Percentiles rank a stretch among this genome's conserved stretches.
Conservation (phyloP, 2,113 vertebrate species). For the Porphyrio hochstetteri region DNA sequence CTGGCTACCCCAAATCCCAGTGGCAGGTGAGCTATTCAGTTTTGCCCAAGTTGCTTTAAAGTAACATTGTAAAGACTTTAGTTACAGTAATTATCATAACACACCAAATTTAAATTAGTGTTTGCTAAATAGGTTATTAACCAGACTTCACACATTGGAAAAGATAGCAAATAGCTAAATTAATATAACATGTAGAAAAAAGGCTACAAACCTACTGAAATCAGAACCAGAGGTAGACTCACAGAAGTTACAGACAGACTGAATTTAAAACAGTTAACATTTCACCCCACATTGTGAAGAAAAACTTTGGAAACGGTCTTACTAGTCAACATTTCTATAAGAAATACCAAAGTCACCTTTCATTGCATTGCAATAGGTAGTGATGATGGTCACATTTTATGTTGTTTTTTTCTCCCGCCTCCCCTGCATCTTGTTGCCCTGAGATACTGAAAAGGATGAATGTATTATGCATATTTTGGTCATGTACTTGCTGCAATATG, state of each 20-base stretch:
- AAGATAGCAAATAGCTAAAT: neutral
- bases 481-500: neutral
- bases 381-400: neutral
- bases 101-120: neutral
- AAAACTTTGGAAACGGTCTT: neutral
- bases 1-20: neutral
- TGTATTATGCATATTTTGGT: neutral
- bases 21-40: neutral
- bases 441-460: neutral
- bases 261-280: neutral
- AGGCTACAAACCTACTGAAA: neutral
- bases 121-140: conserved; percentile 8
- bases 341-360: conserved; percentile 43
- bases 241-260: neutral
- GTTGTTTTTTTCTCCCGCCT: neutral
- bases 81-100: neutral
- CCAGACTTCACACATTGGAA: neutral
- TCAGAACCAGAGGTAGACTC: neutral
- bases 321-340: conserved; percentile 55
- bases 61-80: neutral
- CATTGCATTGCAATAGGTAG: conserved; percentile 50
- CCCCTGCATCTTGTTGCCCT: neutral
- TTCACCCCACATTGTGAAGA: neutral
- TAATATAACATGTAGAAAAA: neutral
- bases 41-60: neutral